Conservation (phyloP, 1,140 invertebrate genomes). For the Zaprionus ornatus region DNA sequence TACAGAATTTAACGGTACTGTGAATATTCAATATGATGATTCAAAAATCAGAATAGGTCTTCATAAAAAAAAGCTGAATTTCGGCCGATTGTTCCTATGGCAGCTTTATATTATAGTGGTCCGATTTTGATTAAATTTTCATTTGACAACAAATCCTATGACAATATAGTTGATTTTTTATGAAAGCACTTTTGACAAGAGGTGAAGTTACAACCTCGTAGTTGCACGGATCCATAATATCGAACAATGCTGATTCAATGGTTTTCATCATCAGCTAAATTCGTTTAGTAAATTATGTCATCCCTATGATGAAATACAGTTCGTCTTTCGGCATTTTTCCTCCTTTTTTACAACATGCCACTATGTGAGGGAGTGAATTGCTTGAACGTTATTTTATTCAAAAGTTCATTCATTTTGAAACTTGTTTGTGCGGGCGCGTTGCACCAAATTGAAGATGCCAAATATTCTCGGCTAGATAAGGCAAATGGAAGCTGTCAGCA, state of each 20-base stretch:
- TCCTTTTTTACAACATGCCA: not conserved
- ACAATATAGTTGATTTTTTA: too few relatives aligned
- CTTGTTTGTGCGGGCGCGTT: constrained; percentile 39
- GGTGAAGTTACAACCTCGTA: too few relatives aligned
- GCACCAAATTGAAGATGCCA: constrained; percentile 55
- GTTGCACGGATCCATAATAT: not conserved
- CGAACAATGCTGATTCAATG: not conserved
- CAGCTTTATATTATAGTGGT: too few relatives aligned
- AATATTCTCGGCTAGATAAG: constrained; percentile 36
- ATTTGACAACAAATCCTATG: too few relatives aligned
- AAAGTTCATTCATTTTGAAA: constrained; percentile 37
- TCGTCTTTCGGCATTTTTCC: constrained; percentile 11
- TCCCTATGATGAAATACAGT: constrained; percentile 26
- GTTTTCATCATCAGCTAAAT: constrained; percentile 26
- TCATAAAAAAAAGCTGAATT: too few relatives aligned
- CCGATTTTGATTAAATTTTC: too few relatives aligned
- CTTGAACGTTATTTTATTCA: constrained; percentile 33
- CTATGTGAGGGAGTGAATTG: not conserved
- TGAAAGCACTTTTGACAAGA: too few relatives aligned
- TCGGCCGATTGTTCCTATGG: too few relatives aligned
- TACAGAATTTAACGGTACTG: too few relatives aligned
- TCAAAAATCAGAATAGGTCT: too few relatives aligned
- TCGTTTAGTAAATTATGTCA: constrained; percentile 62
- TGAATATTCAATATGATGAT: too few relatives aligned
- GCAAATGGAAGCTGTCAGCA: constrained; percentile 34